Percentiles rank a stretch among this genome's conserved stretches.
Evolutionary conservation across 2,888 invertebrate species (phyloP).

Genomic region (Bombylius discolor): DNA sequence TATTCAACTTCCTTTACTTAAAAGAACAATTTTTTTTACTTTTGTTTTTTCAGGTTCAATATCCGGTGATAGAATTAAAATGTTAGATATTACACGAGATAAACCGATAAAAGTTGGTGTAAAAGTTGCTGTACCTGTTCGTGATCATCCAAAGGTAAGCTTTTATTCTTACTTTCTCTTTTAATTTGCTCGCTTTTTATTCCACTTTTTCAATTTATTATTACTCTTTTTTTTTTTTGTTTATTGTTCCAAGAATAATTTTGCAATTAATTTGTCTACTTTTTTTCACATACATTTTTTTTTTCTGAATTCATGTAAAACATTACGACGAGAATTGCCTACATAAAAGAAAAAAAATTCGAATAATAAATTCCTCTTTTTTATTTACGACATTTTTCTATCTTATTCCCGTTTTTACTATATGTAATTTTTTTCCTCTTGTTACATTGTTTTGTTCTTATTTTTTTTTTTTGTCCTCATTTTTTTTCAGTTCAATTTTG

Average conservation of each 20-base stretch:
- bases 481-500: slow-evolving; percentile 78
- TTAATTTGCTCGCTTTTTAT: no score
- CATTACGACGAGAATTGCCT: no score
- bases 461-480: slow-evolving; percentile 6
- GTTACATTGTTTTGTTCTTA: not conserved
- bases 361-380: no score
- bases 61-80: slow-evolving; percentile 44
- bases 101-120: slow-evolving; percentile 79
- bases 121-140: slow-evolving; percentile 70
- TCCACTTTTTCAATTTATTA: no score
- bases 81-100: slow-evolving; percentile 76
- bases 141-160: slow-evolving; percentile 73
- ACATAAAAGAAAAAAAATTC: no score
- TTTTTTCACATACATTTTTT: not conserved
- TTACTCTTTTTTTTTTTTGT: not conserved
- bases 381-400: no score
- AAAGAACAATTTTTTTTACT: not conserved
- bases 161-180: no score
- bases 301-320: no score
- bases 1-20: no score
- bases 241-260: not conserved
- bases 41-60: slow-evolving; percentile 13
- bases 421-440: no score
- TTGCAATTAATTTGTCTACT: not conserved
- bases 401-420: no score